phyloP scores from a whole-genome alignment of 2,113 vertebrate species.

The Anthoscopus minutus region DNA sequence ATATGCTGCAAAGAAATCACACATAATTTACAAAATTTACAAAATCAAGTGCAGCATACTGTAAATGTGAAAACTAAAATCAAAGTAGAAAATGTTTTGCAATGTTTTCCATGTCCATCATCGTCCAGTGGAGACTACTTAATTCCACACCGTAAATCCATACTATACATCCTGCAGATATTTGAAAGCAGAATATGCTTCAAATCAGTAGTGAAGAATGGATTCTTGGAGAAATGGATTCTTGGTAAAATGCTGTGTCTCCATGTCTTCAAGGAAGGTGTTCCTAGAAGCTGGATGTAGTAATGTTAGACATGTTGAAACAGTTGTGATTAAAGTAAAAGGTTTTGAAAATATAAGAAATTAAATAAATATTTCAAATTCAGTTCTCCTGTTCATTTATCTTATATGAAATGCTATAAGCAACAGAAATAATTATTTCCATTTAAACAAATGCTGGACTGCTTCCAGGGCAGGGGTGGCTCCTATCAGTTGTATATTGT shows the following conservation, averaged over 20 bases:
- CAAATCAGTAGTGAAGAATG: not conserved
- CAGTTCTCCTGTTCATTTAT: not conserved
- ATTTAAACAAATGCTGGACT: not conserved
- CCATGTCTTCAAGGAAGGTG: not conserved
- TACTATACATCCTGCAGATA: not conserved
- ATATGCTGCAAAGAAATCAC: not conserved
- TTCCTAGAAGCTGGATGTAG: not conserved
- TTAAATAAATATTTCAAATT: not conserved
- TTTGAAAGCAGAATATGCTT: not conserved
- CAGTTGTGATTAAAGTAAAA: not conserved
- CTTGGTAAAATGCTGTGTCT: not conserved
- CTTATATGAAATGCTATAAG: not conserved
- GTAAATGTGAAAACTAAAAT: not conserved
- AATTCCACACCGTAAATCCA: not conserved
- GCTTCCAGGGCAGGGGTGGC: not conserved
- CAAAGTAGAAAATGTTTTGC: not conserved
- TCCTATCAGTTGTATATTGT: not conserved
- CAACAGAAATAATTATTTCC: not conserved
- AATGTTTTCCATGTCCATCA: not conserved
- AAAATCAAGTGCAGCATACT: not conserved
- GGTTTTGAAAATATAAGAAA: not conserved
- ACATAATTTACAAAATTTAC: not conserved
- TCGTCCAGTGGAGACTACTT: not conserved
- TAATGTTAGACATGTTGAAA: not conserved
- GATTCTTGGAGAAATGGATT: not conserved